These are phyloP conservation scores for Nycticryphes semicollaris DNA, from an alignment of 2,113 vertebrate species.

Conservation along the genomic window DNA sequence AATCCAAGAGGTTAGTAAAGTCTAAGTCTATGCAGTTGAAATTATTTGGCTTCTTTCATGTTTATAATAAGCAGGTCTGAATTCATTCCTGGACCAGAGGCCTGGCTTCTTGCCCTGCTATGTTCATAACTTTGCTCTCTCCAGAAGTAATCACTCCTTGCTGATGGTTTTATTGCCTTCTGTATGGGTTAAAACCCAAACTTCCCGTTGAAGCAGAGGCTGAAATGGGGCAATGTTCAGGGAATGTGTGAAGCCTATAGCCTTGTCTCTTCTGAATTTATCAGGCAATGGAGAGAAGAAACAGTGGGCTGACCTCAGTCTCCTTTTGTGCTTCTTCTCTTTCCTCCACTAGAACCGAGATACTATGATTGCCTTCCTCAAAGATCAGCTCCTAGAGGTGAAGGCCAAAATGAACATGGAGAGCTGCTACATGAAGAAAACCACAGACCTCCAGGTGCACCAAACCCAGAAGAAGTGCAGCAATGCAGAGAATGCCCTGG, in stretches of 20 bases:
- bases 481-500: constrained; percentile 68
- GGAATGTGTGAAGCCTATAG: not conserved
- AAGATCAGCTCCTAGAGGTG: constrained; percentile 77
- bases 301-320: not conserved
- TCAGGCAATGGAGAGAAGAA: not conserved
- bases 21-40: not conserved
- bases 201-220: not conserved
- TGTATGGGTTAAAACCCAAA: not conserved
- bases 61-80: not conserved
- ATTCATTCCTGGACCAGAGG: not conserved
- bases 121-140: not conserved
- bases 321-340: not conserved
- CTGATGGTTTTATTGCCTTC: not conserved
- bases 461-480: constrained; percentile 77
- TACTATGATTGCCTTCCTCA: constrained; percentile 71
- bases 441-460: constrained; percentile 71
- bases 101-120: not conserved
- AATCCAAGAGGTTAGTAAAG: not conserved
- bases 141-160: not conserved
- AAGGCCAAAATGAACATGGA: constrained; percentile 75
- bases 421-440: constrained; percentile 73
- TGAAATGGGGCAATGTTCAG: not conserved
- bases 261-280: not conserved
- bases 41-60: not conserved
- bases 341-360: constrained; percentile 64